These are phyloP conservation scores for Tetranychus urticae DNA, from an alignment of 1,140 invertebrate species.

Conservation along the genomic window DNA sequence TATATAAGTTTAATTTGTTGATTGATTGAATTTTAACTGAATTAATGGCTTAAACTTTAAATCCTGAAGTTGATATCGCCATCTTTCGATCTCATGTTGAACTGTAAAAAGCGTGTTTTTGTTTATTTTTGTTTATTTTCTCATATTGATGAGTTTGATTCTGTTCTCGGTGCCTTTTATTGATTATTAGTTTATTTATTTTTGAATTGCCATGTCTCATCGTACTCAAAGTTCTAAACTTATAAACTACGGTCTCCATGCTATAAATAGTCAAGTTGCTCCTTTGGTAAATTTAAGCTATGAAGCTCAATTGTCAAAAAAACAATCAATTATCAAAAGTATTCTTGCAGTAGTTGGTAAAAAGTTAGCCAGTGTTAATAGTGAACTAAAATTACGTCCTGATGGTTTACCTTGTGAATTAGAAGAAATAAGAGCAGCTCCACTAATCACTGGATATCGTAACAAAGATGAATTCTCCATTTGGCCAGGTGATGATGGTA, in stretches of 20 bases:
- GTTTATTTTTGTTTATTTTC: no score
- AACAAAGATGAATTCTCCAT: constrained; percentile 27
- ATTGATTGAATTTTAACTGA: no score
- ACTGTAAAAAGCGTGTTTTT: no score
- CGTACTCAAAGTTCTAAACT: no score
- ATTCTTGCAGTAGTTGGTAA: constrained; percentile 5
- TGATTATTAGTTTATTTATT: no score
- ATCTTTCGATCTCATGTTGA: no score
- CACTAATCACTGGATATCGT: constrained; percentile 20
- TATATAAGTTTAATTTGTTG: no score
- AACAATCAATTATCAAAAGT: constrained; percentile 1
- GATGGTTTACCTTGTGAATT: constrained; percentile 11
- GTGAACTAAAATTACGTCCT: background rate
- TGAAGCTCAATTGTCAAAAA: constrained; percentile 4
- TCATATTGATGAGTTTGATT: no score
- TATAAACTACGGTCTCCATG: background rate
- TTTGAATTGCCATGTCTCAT: no score
- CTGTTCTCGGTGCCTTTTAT: no score
- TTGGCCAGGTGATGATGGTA: constrained; percentile 20
- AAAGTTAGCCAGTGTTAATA: background rate
- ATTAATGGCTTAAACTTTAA: no score
- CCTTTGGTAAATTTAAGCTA: constrained; percentile 1
- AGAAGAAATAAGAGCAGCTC: constrained; percentile 11
- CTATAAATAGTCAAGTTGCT: background rate
- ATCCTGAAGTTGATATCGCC: no score